A percentile compares a stretch with the other conserved stretches of the same genome.
phyloP scores from a whole-genome alignment of 2,888 invertebrate genomes.

The Ennomos quercinarius region DNA sequence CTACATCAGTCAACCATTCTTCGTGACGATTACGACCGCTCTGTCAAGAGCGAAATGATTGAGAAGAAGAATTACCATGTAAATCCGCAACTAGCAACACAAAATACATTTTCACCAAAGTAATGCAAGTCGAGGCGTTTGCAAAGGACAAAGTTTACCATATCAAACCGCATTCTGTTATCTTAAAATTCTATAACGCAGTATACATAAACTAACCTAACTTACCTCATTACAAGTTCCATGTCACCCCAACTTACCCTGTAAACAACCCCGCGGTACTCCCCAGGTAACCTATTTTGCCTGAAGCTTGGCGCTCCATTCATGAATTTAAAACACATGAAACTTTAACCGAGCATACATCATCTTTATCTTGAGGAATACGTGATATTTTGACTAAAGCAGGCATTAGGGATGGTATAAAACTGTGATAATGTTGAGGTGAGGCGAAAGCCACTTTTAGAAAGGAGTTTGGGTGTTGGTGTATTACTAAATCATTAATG shows the following conservation, averaged over 20 bases:
- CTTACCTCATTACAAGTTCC: constrained; percentile 28
- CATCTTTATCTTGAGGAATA: constrained; percentile 56
- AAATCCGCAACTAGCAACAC: no score
- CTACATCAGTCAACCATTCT: no score
- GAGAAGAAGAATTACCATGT: no score
- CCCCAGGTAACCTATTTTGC: constrained; percentile 17
- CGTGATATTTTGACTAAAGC: constrained; percentile 64
- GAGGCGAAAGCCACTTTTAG: constrained; percentile 19
- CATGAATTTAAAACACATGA: constrained; percentile 50
- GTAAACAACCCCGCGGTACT: constrained; percentile 21
- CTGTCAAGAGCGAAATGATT: no score
- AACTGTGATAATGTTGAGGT: constrained; percentile 54
- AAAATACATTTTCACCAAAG: no score
- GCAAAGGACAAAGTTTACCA: constrained; percentile 4
- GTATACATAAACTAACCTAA: constrained; percentile 14
- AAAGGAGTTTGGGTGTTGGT: constrained; percentile 23
- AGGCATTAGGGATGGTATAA: constrained; percentile 52
- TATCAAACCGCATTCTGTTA: constrained; percentile 9
- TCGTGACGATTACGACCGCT: no score
- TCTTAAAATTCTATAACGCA: constrained; percentile 11
- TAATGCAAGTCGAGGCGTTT: no score
- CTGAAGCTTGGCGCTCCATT: constrained; percentile 22
- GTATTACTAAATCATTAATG: constrained; percentile 18
- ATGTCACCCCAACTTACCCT: constrained; percentile 14
- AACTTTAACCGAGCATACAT: constrained; percentile 48